phyloP scores from a whole-genome alignment of 1,140 invertebrate genomes.

The Argopecten irradians region DNA sequence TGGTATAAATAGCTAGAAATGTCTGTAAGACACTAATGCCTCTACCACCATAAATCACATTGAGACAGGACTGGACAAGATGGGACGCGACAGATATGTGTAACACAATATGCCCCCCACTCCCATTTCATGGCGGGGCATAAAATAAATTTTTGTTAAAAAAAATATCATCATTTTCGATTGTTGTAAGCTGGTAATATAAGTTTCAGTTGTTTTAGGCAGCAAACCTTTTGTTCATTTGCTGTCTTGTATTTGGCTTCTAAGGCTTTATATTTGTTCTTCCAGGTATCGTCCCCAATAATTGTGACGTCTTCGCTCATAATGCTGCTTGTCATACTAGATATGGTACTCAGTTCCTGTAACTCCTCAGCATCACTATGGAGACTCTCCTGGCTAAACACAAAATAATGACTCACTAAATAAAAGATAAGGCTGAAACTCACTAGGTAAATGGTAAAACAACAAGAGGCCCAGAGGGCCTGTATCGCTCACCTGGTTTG shows the following conservation, averaged over 20 bases:
- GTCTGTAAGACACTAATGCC: no score
- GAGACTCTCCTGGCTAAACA: slow-evolving; percentile 31
- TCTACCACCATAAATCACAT: no score
- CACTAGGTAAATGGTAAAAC: background rate
- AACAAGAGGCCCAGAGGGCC: no score
- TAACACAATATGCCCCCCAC: no score
- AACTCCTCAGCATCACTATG: slow-evolving; percentile 50
- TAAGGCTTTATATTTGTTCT: slow-evolving; percentile 53
- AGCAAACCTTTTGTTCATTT: slow-evolving; percentile 62
- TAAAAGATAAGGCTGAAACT: no score
- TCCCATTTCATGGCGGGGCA: no score
- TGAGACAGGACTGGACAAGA: no score
- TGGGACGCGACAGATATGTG: no score
- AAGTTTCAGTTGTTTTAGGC: background rate
- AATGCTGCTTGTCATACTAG: slow-evolving; percentile 31
- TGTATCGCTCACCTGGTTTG: no score
- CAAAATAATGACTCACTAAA: background rate
- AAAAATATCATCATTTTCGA: background rate
- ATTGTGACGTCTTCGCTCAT: slow-evolving; percentile 41
- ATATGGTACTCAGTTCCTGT: slow-evolving; percentile 42
- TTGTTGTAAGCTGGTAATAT: background rate
- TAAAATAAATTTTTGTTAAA: no score
- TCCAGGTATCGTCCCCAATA: slow-evolving; percentile 44
- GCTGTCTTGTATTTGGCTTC: slow-evolving; percentile 56
- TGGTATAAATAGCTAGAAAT: background rate